Conservation (phyloP, 2,797 vertebrate genomes). For the Podarcis lilfordi region DNA sequence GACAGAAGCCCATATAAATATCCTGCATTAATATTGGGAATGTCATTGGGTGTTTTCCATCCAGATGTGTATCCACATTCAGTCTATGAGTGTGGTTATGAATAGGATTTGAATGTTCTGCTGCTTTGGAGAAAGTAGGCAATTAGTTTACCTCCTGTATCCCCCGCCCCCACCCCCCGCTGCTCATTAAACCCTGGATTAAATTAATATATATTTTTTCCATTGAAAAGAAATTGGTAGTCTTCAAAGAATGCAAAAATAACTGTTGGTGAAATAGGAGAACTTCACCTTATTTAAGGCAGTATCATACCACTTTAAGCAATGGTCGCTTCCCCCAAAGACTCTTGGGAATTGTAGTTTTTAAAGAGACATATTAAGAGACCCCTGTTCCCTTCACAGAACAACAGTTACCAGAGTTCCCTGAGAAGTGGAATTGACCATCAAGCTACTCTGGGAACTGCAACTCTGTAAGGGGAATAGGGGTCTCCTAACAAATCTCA, state of each 20-base stretch:
- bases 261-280: background rate
- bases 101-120: no score
- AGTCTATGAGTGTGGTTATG: background rate
- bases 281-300: background rate
- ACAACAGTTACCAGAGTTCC: no score
- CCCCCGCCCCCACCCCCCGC: rapidly evolving
- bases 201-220: background rate
- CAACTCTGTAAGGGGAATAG: no score
- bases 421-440: no score
- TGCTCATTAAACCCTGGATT: background rate
- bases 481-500: no score
- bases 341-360: no score
- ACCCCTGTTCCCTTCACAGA: no score
- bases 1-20: background rate
- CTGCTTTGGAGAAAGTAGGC: background rate
- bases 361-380: no score
- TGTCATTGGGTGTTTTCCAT: background rate
- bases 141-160: background rate
- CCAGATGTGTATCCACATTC: no score
- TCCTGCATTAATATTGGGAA: background rate
- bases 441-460: no score
- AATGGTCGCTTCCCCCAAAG: no score
- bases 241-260: background rate
- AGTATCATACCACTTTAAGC: no score
- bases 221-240: background rate